Conservation (phyloP, 2,888 invertebrate species). For the Stenolophus ochropezus region DNA sequence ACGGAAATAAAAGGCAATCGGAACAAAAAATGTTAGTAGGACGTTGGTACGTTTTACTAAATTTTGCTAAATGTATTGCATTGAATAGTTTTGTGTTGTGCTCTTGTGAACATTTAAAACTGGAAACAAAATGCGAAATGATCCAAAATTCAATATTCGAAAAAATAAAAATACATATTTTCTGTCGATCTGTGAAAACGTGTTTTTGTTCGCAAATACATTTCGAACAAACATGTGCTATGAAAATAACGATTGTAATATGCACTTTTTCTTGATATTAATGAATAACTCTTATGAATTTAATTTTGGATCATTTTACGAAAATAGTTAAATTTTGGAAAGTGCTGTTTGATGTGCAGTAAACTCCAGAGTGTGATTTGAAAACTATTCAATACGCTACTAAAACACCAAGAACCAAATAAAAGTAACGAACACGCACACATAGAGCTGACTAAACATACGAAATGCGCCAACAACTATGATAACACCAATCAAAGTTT, state of each 20-base stretch:
- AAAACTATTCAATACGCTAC: conserved; percentile 29
- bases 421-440: conserved; percentile 43
- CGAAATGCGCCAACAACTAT: conserved; percentile 37
- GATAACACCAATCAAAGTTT: conserved; percentile 36
- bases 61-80: conserved; percentile 41
- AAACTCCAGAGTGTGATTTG: neutral
- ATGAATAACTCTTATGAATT: neutral
- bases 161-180: too few relatives aligned
- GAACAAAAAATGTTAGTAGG: conserved; percentile 44
- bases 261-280: too few relatives aligned
- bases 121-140: neutral
- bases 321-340: neutral
- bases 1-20: conserved; percentile 42
- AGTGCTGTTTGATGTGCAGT: neutral
- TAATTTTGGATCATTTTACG: neutral
- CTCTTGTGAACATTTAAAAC: neutral
- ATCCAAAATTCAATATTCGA: neutral
- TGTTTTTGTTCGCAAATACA: too few relatives aligned
- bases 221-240: too few relatives aligned
- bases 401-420: conserved; percentile 14
- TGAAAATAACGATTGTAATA: too few relatives aligned
- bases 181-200: too few relatives aligned
- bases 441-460: conserved; percentile 50
- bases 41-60: conserved; percentile 17
- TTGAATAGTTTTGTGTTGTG: conserved; percentile 21